A percentile compares a stretch with the other conserved stretches of the same genome.
phyloP scores from a whole-genome alignment of 2,797 vertebrate species.

The Neosalanx taihuensis region DNA sequence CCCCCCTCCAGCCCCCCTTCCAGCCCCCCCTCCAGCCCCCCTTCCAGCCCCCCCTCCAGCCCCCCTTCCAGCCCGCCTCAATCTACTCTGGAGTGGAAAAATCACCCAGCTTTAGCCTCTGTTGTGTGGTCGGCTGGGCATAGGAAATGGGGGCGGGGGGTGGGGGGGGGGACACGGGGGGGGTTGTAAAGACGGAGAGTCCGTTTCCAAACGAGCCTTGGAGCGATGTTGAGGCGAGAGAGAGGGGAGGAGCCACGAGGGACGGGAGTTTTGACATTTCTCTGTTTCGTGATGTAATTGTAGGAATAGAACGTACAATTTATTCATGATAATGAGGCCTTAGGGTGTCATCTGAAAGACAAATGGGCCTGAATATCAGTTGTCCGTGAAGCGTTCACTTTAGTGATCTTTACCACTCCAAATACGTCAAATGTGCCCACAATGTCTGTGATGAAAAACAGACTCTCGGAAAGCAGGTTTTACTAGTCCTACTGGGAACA shows the following conservation, averaged over 20 bases:
- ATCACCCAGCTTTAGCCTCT: conserved; percentile 19
- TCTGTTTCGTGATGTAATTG: conserved; percentile 1
- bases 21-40: too few relatives aligned
- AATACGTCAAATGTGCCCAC: background rate
- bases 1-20: too few relatives aligned
- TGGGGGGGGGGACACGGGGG: conserved; percentile 37
- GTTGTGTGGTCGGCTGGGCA: conserved; percentile 28
- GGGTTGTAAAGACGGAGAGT: conserved; percentile 18
- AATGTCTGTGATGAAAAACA: background rate
- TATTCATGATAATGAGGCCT: conserved; percentile 16
- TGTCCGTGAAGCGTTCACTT: background rate
- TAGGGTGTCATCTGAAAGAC: background rate
- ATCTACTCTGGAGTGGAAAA: conserved; percentile 50
- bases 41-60: background rate
- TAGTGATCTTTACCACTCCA: background rate
- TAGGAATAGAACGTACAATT: background rate
- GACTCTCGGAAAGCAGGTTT: too few relatives aligned
- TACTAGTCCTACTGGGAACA: too few relatives aligned
- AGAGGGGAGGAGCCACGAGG: conserved; percentile 1
- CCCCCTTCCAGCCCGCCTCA: conserved; percentile 46
- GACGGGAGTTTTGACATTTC: background rate
- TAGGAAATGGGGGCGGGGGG: conserved; percentile 35
- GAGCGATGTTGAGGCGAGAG: conserved; percentile 1
- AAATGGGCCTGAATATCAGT: conserved; percentile 1
- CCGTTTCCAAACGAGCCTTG: conserved; percentile 6